A percentile compares a stretch with the other conserved stretches of the same genome.
Evolutionary conservation across 2,113 vertebrate genomes (phyloP).

Genomic region (Phyllostomus hastatus): DNA sequence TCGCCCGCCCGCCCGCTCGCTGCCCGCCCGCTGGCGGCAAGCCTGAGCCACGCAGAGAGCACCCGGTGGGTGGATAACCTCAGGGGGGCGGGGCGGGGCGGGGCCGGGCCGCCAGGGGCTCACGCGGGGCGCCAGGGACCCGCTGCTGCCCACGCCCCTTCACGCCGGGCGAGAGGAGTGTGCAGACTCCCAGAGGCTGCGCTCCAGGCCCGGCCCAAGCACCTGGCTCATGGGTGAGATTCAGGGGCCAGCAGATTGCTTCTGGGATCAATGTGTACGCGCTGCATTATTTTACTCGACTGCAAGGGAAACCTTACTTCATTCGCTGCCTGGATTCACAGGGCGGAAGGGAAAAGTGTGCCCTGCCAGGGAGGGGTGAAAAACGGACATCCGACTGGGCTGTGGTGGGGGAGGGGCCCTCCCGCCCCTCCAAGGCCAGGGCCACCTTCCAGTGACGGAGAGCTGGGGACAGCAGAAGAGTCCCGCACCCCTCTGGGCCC

Average conservation of each 20-base stretch:
- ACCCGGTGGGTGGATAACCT: background rate
- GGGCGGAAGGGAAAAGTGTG: background rate
- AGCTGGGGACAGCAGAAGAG: background rate
- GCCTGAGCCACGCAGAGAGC: background rate
- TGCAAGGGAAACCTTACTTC: conserved; percentile 32
- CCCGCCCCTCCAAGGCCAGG: background rate
- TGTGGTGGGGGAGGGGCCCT: background rate
- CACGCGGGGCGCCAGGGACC: background rate
- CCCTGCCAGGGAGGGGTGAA: background rate
- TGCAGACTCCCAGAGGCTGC: background rate
- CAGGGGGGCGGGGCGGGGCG: background rate
- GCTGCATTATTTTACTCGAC: background rate
- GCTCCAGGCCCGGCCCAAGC: background rate
- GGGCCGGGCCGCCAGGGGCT: background rate
- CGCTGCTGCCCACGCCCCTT: background rate
- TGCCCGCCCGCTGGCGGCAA: background rate
- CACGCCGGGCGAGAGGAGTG: background rate
- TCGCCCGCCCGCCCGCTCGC: background rate
- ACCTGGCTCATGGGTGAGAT: background rate
- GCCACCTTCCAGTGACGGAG: background rate
- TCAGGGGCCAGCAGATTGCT: background rate
- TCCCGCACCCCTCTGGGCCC: background rate
- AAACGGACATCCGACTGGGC: background rate
- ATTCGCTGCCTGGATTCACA: background rate
- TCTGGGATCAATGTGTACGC: background rate